Percentiles rank a stretch among this genome's conserved stretches.
phyloP scores from a whole-genome alignment of 1,140 invertebrate genomes.

The Phocides pigmalion region DNA sequence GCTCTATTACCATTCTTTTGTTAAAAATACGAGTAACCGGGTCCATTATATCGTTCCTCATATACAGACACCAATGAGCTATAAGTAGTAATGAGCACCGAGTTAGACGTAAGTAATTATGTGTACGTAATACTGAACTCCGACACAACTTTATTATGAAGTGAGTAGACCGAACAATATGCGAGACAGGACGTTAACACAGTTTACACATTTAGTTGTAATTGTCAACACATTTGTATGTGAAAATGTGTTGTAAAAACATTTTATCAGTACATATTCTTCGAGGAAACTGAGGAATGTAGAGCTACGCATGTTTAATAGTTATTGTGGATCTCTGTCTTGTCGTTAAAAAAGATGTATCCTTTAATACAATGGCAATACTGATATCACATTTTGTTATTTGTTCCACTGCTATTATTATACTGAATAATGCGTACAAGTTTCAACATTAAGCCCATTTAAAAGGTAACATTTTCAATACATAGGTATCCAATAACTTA shows the following conservation, averaged over 20 bases:
- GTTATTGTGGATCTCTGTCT: too few relatives aligned
- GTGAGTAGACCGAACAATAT: background rate
- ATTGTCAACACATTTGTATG: slow-evolving; percentile 6
- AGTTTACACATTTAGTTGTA: slow-evolving; percentile 10
- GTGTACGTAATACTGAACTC: background rate
- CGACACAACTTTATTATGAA: background rate
- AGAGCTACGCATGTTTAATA: too few relatives aligned
- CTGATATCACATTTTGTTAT: too few relatives aligned
- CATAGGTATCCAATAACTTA: slow-evolving; percentile 26
- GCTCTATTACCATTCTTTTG: too few relatives aligned
- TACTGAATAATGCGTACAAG: background rate
- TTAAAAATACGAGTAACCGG: too few relatives aligned
- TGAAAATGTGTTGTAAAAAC: background rate
- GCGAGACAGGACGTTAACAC: slow-evolving; percentile 2
- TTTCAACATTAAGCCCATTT: background rate
- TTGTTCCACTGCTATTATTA: background rate
- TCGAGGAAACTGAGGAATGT: background rate
- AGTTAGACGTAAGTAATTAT: background rate
- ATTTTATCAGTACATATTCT: background rate
- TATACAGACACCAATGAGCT: background rate
- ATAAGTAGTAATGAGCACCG: background rate
- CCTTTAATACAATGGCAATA: too few relatives aligned
- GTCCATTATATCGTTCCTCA: too few relatives aligned
- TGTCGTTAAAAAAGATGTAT: too few relatives aligned
- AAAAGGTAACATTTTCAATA: slow-evolving; percentile 19